Conservation (phyloP, 2,113 vertebrate genomes). For the Oncorhynchus clarkii region DNA sequence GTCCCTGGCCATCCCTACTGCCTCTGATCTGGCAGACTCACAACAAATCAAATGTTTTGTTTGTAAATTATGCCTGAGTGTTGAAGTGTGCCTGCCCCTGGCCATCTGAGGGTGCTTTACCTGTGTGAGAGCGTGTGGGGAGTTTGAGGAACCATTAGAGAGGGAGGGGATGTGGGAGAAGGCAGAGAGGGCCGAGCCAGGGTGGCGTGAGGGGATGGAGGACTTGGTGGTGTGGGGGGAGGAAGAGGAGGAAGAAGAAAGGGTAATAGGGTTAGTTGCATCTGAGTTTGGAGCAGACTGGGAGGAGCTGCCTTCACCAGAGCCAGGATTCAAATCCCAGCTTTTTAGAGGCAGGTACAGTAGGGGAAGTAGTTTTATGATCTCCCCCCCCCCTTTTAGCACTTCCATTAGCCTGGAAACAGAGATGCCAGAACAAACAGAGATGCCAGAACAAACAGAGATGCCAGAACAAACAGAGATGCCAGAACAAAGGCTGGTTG, state of each 20-base stretch:
- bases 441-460: constrained; percentile 84
- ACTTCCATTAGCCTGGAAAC: constrained; percentile 99
- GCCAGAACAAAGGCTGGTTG: constrained; percentile 89
- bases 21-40: too few relatives aligned
- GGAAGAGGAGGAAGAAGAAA: constrained; percentile 72
- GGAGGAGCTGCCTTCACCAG: constrained; percentile 85
- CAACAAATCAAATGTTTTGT: too few relatives aligned
- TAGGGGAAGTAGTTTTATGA: constrained; percentile 93
- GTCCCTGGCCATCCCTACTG: too few relatives aligned
- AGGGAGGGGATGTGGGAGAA: constrained; percentile 90
- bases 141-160: constrained; percentile 93
- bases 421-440: constrained; percentile 83
- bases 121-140: constrained; percentile 84
- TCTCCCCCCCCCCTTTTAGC: constrained; percentile 99
- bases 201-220: constrained; percentile 75
- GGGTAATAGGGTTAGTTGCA: constrained; percentile 82
- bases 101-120: constrained; percentile 76
- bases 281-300: constrained; percentile 83
- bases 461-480: constrained; percentile 48
- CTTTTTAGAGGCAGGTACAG: constrained; percentile 92
- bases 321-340: constrained; percentile 72
- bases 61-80: too few relatives aligned
- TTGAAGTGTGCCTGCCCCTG: too few relatives aligned
- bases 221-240: constrained; percentile 78
- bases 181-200: constrained; percentile 74